Evolutionary conservation across 2,113 vertebrate species (phyloP), one percentile per base, ranked within the genome.

Genomic region (Petrocephalus microphthalmus): DNA sequence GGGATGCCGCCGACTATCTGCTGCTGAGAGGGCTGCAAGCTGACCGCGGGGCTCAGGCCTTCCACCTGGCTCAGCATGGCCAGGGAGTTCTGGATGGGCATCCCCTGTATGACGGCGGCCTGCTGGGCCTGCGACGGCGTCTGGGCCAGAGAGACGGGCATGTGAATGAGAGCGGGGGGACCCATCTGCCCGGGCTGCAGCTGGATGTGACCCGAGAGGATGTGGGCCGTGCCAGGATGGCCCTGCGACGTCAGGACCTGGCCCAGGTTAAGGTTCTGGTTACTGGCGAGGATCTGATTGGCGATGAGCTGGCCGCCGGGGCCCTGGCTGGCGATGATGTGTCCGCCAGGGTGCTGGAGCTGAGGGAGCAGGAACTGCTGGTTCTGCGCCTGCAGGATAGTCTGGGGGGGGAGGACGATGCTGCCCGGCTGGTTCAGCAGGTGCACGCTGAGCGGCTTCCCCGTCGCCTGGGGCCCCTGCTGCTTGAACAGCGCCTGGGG

Each of bases 391-490:
- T 97, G 97, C 0, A 97, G 94, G 83, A 98, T 95, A 15, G 97
- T 96, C 91, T 97, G 98, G 0, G 97, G 97, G 0, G 98, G 98
- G 92, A 99, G 97, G 90, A 99, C 97, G 17, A 99, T 98, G 94
- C 97, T 98, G 93, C 97, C 96, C 67, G 95, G 94, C 90, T 98
- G 98, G 90, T 99, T 99, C 17, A 99, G 91, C 33, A 99, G 91
- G 88, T 99, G 98, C 8, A 99, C 95, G 15, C 98, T 99, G 90
- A 99, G 97, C 84, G 97, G 95, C 19, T 99, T 99, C 91, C 96
- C 97, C 3, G 98, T 93, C 10, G 94, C 88, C 5, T 95, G 95
- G 0, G 95, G 94, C 0, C 93, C 94, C 0, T 96, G 96, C 0
- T 95, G 95, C 88, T 96, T 96, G 93, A 96, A 96, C 0, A 99